Evolutionary conservation across 2,888 invertebrate genomes (phyloP).

Genomic region (Dynastes tityus): DNA sequence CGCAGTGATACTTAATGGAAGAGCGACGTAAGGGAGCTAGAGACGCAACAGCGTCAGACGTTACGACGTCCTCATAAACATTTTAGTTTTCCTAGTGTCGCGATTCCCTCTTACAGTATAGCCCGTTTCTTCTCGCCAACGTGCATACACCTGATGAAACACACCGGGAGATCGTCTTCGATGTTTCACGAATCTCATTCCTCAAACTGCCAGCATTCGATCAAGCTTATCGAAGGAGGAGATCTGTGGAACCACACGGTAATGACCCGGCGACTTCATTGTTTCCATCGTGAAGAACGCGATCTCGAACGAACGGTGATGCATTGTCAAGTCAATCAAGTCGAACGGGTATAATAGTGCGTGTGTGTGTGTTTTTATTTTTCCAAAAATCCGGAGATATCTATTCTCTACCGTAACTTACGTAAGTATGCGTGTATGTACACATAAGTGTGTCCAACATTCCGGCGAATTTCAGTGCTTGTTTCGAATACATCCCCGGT

Average conservation of each 20-base stretch:
- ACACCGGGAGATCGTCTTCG: constrained; percentile 52
- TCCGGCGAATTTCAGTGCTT: no score
- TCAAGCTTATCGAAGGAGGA: constrained; percentile 63
- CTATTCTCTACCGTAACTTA: neutral
- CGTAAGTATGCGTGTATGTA: constrained; percentile 6
- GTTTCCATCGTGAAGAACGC: constrained; percentile 60
- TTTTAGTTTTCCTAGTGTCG: constrained; percentile 38
- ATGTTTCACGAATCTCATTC: constrained; percentile 45
- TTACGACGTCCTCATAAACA: constrained; percentile 27
- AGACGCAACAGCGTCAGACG: constrained; percentile 25
- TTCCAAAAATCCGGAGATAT: constrained; percentile 38
- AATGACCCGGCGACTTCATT: constrained; percentile 66
- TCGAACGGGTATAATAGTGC: constrained; percentile 51
- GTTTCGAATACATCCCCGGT: no score
- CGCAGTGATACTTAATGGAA: constrained; percentile 58
- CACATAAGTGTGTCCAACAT: neutral
- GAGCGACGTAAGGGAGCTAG: constrained; percentile 25
- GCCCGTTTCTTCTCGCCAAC: constrained; percentile 10
- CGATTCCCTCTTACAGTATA: constrained; percentile 29
- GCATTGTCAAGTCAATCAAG: constrained; percentile 69
- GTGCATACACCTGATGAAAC: constrained; percentile 35
- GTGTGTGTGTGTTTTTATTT: constrained; percentile 41
- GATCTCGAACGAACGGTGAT: constrained; percentile 64
- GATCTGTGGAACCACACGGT: constrained; percentile 57
- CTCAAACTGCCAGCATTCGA: constrained; percentile 65